phyloP scores from a whole-genome alignment of 2,888 invertebrate genomes.

The Heliconius cydno region DNA sequence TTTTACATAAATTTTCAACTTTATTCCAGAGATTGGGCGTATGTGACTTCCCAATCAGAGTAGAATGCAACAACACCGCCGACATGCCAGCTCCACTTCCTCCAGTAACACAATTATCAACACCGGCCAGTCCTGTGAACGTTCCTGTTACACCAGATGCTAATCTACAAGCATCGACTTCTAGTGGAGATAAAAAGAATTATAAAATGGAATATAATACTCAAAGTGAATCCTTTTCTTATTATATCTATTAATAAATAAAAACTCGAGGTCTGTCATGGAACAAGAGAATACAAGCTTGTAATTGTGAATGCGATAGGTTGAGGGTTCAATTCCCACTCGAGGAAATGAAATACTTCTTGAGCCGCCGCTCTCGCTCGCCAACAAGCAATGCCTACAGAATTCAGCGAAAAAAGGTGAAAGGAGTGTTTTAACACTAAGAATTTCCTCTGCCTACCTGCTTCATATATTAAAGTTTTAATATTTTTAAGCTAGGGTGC shows the following conservation, averaged over 20 bases:
- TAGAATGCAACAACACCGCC: constrained; percentile 74
- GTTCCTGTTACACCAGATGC: constrained; percentile 11
- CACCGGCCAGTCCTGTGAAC: constrained; percentile 27
- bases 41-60: constrained; percentile 85
- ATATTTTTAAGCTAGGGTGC: neutral
- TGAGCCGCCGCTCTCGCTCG: too few relatives aligned
- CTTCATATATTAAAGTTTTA: too few relatives aligned
- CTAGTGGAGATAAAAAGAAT: constrained; percentile 44
- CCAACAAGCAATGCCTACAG: too few relatives aligned
- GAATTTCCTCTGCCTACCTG: too few relatives aligned
- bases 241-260: neutral
- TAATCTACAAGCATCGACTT: constrained; percentile 6
- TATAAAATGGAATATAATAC: constrained; percentile 60
- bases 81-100: constrained; percentile 31
- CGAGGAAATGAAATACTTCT: too few relatives aligned
- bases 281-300: too few relatives aligned
- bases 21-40: constrained; percentile 82
- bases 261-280: too few relatives aligned
- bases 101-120: constrained; percentile 25
- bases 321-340: too few relatives aligned
- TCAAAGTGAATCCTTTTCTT: constrained; percentile 58
- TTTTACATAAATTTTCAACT: neutral
- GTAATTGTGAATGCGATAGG: too few relatives aligned
- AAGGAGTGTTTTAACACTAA: too few relatives aligned
- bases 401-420: too few relatives aligned